phyloP scores from a whole-genome alignment of 2,113 vertebrate species.

The Cromileptes altivelis region DNA sequence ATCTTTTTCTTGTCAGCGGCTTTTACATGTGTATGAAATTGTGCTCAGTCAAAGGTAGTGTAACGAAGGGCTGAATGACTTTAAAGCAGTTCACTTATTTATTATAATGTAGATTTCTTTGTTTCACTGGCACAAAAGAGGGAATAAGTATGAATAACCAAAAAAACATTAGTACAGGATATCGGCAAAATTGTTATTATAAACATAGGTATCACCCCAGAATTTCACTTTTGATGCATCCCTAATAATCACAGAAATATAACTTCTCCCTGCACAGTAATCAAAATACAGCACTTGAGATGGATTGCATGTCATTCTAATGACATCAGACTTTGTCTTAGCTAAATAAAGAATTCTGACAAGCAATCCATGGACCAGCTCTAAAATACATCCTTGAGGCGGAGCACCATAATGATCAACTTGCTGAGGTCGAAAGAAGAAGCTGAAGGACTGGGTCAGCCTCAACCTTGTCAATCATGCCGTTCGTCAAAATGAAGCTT shows the following conservation, averaged over 20 bases:
- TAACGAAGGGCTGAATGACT: too few relatives aligned
- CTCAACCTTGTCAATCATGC: conserved; percentile 67
- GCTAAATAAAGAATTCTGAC: background rate
- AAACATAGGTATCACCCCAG: too few relatives aligned
- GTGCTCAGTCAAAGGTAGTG: too few relatives aligned
- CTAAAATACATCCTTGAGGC: conserved; percentile 55
- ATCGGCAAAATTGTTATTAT: too few relatives aligned
- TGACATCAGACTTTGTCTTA: background rate
- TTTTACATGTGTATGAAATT: too few relatives aligned
- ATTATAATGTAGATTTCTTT: too few relatives aligned
- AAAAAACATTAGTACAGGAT: too few relatives aligned
- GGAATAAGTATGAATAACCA: too few relatives aligned
- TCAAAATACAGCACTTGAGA: conserved; percentile 8
- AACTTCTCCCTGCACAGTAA: background rate
- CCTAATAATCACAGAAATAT: background rate
- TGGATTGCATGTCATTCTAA: background rate
- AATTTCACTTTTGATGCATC: too few relatives aligned
- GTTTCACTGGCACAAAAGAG: too few relatives aligned
- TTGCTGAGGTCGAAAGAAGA: conserved; percentile 39
- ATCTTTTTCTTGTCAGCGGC: too few relatives aligned
- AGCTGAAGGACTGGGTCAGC: conserved; percentile 23
- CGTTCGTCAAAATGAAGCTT: conserved; percentile 41
- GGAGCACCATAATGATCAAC: conserved; percentile 52
- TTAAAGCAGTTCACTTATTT: too few relatives aligned
- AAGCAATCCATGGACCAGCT: background rate